Conservation (phyloP, 2,113 vertebrate genomes). For the Varanus komodoensis region DNA sequence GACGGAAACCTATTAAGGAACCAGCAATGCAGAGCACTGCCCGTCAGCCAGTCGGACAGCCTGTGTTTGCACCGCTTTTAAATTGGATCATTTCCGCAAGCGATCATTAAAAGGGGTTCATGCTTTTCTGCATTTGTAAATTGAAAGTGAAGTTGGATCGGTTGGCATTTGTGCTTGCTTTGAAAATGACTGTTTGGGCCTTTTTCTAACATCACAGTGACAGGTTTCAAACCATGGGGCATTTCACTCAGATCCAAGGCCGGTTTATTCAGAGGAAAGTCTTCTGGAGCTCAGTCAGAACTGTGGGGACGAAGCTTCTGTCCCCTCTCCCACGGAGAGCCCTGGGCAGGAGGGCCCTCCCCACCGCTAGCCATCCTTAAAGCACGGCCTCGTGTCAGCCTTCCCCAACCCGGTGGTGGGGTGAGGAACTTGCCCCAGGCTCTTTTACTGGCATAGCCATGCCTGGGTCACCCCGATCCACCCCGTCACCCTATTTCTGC, state of each 20-base stretch:
- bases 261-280: not conserved
- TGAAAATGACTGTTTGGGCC: not conserved
- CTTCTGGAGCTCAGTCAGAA: not conserved
- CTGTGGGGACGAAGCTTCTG: no score
- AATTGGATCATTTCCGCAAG: not conserved
- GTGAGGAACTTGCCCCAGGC: no score
- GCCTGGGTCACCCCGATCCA: no score
- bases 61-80: not conserved
- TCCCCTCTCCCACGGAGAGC: no score
- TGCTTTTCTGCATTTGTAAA: conserved; percentile 1
- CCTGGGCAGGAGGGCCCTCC: no score
- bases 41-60: not conserved
- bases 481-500: no score
- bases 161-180: not conserved
- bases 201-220: not conserved
- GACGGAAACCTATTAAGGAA: not conserved
- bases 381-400: no score
- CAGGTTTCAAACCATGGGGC: not conserved
- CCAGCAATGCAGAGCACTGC: not conserved
- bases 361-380: not conserved
- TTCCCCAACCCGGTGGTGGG: no score
- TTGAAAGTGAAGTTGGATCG: not conserved
- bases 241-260: not conserved
- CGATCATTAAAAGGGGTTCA: not conserved
- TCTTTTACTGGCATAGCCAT: no score